Evolutionary conservation across 1,140 invertebrate genomes (phyloP).

Genomic region (Habropoda laboriosa): DNA sequence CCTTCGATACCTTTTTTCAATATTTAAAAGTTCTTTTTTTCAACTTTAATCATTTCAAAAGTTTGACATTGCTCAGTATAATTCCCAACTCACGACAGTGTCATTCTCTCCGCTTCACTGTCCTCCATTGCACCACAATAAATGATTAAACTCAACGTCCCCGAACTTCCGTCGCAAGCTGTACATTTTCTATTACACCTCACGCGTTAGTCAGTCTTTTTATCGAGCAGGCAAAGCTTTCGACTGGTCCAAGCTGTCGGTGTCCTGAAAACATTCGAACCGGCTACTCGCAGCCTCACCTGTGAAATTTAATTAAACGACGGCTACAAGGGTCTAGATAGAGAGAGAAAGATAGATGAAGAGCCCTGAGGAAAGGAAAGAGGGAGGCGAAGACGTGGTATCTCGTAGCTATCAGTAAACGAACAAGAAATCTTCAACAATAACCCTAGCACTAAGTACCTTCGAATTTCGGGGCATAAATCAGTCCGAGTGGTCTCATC

Average conservation of each 20-base stretch:
- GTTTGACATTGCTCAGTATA: too few relatives aligned
- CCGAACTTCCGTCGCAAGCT: too few relatives aligned
- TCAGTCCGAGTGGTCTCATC: slow-evolving; percentile 44
- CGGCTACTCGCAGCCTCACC: slow-evolving; percentile 9
- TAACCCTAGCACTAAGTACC: slow-evolving; percentile 29
- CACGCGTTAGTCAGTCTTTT: too few relatives aligned
- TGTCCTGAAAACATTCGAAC: not conserved
- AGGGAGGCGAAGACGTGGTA: not conserved
- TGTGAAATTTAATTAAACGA: slow-evolving; percentile 45
- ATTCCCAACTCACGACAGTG: too few relatives aligned
- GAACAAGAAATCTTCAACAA: slow-evolving; percentile 43
- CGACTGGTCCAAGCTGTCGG: not conserved
- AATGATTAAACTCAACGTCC: too few relatives aligned
- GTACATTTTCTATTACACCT: too few relatives aligned
- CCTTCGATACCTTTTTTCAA: too few relatives aligned
- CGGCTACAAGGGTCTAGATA: not conserved
- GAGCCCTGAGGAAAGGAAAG: not conserved
- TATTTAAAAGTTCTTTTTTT: too few relatives aligned
- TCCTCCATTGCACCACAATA: too few relatives aligned
- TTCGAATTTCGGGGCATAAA: slow-evolving; percentile 34
- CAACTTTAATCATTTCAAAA: too few relatives aligned
- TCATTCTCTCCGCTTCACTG: too few relatives aligned
- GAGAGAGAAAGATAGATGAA: not conserved
- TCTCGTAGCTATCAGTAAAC: slow-evolving; percentile 17
- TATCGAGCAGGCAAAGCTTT: too few relatives aligned